phyloP scores from a whole-genome alignment of 2,888 invertebrate species.

The Phragmatobia fuliginosa region DNA sequence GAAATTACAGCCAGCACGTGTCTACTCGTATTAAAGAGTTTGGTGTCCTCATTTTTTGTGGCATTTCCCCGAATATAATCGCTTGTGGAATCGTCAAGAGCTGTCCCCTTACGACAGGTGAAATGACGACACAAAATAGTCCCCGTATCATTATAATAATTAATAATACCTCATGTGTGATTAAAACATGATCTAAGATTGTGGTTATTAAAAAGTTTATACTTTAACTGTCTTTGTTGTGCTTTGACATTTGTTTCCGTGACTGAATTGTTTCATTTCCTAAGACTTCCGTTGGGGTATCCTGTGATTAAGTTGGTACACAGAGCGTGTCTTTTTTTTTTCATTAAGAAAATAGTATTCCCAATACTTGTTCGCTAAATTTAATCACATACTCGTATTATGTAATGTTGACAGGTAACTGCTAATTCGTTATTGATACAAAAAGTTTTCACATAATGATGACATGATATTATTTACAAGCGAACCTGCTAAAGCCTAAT shows the following conservation, averaged over 20 bases:
- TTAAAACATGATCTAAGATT: conserved; percentile 48
- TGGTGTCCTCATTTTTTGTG: conserved; percentile 48
- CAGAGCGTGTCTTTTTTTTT: conserved; percentile 13
- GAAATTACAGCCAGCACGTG: not conserved
- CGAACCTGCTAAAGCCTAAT: no score
- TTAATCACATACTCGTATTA: not conserved
- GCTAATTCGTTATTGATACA: no score
- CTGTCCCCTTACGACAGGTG: conserved; percentile 48
- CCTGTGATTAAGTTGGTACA: conserved; percentile 7
- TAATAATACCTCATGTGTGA: conserved; percentile 41
- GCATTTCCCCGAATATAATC: conserved; percentile 62
- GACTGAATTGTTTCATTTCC: conserved; percentile 12
- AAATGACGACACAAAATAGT: conserved; percentile 46
- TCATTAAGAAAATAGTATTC: not conserved
- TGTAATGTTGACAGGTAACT: not conserved
- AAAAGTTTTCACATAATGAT: no score
- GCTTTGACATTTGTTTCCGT: conserved; percentile 33
- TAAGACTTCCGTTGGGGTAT: conserved; percentile 16
- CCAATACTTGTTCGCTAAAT: not conserved
- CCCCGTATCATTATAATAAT: conserved; percentile 50
- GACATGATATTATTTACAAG: no score
- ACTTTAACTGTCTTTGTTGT: conserved; percentile 16
- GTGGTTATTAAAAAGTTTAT: conserved; percentile 38
- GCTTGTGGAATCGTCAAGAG: conserved; percentile 63
- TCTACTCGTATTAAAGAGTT: conserved; percentile 35